phyloP scores from a whole-genome alignment of 2,888 invertebrate genomes.

The Pammene fasciana region DNA sequence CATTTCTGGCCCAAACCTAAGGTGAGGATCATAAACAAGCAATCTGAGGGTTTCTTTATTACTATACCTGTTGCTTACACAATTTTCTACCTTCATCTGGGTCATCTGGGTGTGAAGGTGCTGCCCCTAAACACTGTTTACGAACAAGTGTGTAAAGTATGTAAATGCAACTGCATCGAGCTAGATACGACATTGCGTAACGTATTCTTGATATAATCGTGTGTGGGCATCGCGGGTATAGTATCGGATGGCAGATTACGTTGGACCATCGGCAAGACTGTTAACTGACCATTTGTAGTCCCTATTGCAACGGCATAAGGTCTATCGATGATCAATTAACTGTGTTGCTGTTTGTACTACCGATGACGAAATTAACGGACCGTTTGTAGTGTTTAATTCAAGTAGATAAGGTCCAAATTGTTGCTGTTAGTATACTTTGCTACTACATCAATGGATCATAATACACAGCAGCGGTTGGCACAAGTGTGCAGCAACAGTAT shows the following conservation, averaged over 20 bases:
- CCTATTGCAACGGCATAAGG: neutral
- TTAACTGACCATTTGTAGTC: neutral
- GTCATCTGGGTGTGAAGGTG: too few species aligned
- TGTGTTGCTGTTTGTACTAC: neutral
- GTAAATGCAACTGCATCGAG: neutral
- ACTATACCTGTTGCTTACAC: too few species aligned
- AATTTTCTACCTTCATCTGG: too few species aligned
- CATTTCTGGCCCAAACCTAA: too few species aligned
- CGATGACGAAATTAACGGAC: neutral
- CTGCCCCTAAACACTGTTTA: too few species aligned
- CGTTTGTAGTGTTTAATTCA: neutral
- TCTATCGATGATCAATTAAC: neutral
- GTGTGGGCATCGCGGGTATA: constrained; percentile 16
- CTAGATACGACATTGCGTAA: constrained; percentile 1
- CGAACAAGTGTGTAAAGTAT: neutral
- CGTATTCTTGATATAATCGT: constrained; percentile 12
- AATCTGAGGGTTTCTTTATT: too few species aligned
- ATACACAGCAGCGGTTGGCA: too few species aligned
- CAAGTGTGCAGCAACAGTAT: too few species aligned
- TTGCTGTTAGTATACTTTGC: too few species aligned
- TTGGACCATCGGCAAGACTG: neutral
- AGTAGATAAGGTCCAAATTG: neutral
- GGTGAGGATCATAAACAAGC: too few species aligned
- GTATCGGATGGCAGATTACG: constrained; percentile 15
- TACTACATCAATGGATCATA: too few species aligned